Percentiles rank a stretch among this genome's conserved stretches.
Evolutionary conservation across 2,888 invertebrate species (phyloP).

Genomic region (Cephus rjabovi): DNA sequence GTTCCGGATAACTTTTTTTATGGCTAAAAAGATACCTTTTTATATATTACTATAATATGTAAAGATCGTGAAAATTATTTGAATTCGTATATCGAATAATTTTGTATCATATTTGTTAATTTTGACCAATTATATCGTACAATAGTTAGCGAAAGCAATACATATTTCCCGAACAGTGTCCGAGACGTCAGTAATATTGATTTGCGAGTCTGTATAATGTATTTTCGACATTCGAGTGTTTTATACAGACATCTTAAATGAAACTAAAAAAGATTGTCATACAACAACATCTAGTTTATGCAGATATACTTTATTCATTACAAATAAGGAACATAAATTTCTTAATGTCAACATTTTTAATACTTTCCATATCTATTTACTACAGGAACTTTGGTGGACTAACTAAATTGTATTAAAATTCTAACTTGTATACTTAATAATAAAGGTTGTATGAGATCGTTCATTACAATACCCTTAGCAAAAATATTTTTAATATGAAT

Average conservation of each 20-base stretch:
- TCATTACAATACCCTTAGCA: background rate
- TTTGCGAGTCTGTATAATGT: background rate
- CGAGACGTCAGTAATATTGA: background rate
- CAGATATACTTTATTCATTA: background rate
- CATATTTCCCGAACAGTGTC: background rate
- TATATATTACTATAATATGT: too few relatives aligned
- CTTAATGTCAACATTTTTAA: background rate
- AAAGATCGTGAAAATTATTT: too few relatives aligned
- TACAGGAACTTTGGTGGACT: background rate
- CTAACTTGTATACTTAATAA: background rate
- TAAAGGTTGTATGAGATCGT: background rate
- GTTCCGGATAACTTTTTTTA: too few relatives aligned
- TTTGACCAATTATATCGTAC: background rate
- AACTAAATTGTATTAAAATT: background rate
- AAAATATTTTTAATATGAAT: background rate
- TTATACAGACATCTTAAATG: background rate
- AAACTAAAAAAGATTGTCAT: background rate
- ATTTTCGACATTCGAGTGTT: background rate
- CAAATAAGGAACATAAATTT: background rate
- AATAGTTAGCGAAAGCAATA: too few relatives aligned
- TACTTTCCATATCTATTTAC: background rate
- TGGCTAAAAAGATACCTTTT: too few relatives aligned
- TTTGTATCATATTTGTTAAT: background rate
- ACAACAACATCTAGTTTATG: background rate
- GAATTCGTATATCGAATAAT: background rate